Evolutionary conservation across 2,888 invertebrate genomes (phyloP).

Genomic region (Sussaba pulchella): DNA sequence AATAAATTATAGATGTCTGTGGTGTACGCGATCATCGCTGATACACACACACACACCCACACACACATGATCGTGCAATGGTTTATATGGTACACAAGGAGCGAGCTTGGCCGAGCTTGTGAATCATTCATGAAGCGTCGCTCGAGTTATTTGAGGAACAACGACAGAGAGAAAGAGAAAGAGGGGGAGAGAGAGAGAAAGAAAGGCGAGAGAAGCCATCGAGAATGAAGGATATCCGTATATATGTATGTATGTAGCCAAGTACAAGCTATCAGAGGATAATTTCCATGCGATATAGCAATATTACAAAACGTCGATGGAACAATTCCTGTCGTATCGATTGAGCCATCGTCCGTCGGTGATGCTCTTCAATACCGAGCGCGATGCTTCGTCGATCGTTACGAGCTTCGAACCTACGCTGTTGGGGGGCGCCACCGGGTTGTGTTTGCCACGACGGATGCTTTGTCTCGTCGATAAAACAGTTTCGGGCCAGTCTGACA

Average conservation of each 20-base stretch:
- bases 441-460: slow-evolving; percentile 3
- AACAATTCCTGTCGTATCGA: slow-evolving; percentile 9
- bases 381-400: background rate
- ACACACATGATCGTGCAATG: background rate
- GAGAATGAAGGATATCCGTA: too few relatives aligned
- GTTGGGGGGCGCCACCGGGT: slow-evolving; percentile 63
- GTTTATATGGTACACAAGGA: slow-evolving; percentile 39
- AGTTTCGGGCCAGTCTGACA: slow-evolving; percentile 49
- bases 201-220: background rate
- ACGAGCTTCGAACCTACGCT: slow-evolving; percentile 35
- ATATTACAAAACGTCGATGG: slow-evolving; percentile 3
- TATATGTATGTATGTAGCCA: background rate
- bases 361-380: slow-evolving; percentile 1
- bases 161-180: slow-evolving; percentile 45
- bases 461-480: slow-evolving; percentile 68
- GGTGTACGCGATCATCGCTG: slow-evolving; percentile 19
- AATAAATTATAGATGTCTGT: slow-evolving; percentile 35
- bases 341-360: slow-evolving; percentile 47
- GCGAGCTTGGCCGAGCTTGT: slow-evolving; percentile 44
- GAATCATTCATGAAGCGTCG: slow-evolving; percentile 70
- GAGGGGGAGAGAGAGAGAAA: slow-evolving; percentile 23
- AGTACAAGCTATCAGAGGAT: background rate
- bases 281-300: background rate
- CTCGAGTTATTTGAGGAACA: slow-evolving; percentile 67
- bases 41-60: background rate